These are phyloP conservation scores for Carabus problematicus DNA, from an alignment of 2,888 invertebrate species.

Conservation along the genomic window DNA sequence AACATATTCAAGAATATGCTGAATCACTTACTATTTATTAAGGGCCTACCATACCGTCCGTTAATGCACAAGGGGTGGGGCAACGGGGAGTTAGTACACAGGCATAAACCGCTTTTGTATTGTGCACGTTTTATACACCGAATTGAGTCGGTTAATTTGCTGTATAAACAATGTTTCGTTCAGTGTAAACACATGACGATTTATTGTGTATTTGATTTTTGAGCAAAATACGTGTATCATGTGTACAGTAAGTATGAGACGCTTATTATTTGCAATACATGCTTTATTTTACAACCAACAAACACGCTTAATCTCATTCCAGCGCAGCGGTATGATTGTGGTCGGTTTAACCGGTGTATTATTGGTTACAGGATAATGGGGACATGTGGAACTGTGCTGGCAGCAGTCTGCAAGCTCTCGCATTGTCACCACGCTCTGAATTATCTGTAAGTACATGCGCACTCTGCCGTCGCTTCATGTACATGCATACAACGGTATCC, in stretches of 20 bases:
- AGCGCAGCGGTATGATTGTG: neutral
- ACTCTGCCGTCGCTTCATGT: neutral
- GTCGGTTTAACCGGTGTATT: slow-evolving; percentile 13
- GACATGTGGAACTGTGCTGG: slow-evolving; percentile 62
- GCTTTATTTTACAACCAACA: slow-evolving; percentile 3
- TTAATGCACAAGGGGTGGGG: too few species aligned
- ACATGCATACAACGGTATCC: neutral
- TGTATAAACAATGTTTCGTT: neutral
- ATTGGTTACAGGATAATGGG: slow-evolving; percentile 59
- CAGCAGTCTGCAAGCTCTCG: slow-evolving; percentile 63
- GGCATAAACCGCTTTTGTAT: slow-evolving; percentile 11
- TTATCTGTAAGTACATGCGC: slow-evolving; percentile 55
- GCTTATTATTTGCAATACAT: slow-evolving; percentile 17
- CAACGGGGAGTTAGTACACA: neutral
- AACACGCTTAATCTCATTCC: slow-evolving; percentile 8
- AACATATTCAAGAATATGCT: too few species aligned
- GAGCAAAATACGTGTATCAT: slow-evolving; percentile 6
- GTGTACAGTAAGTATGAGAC: slow-evolving; percentile 22
- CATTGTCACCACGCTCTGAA: slow-evolving; percentile 63
- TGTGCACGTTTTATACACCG: slow-evolving; percentile 10
- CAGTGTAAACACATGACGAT: slow-evolving; percentile 13
- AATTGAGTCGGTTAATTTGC: neutral
- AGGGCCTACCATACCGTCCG: too few species aligned
- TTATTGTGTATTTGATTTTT: slow-evolving; percentile 37
- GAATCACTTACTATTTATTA: too few species aligned